phyloP scores from a whole-genome alignment of 2,888 invertebrate genomes.

The Gibbula magus region DNA sequence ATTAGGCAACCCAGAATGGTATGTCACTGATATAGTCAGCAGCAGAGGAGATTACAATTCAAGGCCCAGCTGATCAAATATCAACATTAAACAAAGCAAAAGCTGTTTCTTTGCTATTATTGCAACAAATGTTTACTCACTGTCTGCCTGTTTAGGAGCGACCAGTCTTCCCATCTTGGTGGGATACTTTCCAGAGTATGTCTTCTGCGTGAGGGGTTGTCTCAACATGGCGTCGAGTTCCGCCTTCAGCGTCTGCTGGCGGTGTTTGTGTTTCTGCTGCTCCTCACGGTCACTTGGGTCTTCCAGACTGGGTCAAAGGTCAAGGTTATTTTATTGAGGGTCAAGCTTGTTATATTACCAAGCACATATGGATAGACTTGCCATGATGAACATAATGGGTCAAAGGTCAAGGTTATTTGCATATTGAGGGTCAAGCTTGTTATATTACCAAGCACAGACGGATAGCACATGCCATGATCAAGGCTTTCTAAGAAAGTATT shows the following conservation, averaged over 20 bases:
- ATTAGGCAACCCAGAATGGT: too few relatives aligned
- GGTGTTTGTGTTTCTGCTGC: constrained; percentile 51
- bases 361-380: too few relatives aligned
- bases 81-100: too few relatives aligned
- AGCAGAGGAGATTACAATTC: too few relatives aligned
- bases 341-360: too few relatives aligned
- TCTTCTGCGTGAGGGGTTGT: constrained; percentile 44
- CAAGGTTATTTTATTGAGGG: constrained; percentile 29
- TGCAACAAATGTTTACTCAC: not conserved
- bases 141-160: not conserved
- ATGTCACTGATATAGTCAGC: too few relatives aligned
- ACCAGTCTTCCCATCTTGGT: constrained; percentile 68
- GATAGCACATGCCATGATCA: too few relatives aligned
- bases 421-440: too few relatives aligned
- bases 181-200: constrained; percentile 67
- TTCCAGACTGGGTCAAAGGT: constrained; percentile 43
- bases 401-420: not conserved
- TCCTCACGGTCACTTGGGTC: constrained; percentile 58
- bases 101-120: not conserved
- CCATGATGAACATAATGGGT: too few relatives aligned
- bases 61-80: too few relatives aligned
- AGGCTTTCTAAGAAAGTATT: too few relatives aligned
- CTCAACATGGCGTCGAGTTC: constrained; percentile 56
- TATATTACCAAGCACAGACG: too few relatives aligned
- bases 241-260: constrained; percentile 54